These are phyloP conservation scores for Chlorospingus flavigularis DNA, from an alignment of 2,797 vertebrate species.

Conservation along the genomic window DNA sequence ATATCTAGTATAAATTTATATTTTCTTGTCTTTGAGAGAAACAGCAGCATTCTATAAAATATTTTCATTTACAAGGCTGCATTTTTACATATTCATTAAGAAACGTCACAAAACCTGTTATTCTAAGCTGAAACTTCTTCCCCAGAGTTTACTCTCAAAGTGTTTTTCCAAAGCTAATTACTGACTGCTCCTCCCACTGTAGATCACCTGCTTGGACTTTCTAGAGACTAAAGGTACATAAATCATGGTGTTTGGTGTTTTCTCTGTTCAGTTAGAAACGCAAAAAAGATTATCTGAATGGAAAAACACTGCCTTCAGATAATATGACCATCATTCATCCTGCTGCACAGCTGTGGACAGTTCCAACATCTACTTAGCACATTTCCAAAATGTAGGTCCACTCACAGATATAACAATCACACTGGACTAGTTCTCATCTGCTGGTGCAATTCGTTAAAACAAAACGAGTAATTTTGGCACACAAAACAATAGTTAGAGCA, in stretches of 20 bases:
- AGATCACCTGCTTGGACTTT: rapidly evolving
- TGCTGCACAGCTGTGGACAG: neutral
- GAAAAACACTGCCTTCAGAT: neutral
- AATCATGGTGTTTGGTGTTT: neutral
- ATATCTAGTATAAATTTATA: neutral
- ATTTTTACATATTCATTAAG: neutral
- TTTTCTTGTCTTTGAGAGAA: neutral
- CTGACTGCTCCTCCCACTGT: neutral
- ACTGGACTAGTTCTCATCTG: neutral
- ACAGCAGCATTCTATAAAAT: neutral
- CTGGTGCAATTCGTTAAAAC: neutral
- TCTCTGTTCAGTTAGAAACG: neutral
- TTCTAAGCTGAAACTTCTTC: neutral
- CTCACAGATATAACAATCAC: neutral
- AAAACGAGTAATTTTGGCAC: neutral
- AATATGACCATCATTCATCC: neutral
- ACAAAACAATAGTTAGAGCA: neutral
- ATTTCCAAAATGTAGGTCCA: neutral
- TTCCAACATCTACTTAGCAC: neutral
- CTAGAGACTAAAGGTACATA: neutral
- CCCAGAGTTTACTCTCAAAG: neutral
- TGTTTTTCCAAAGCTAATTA: neutral
- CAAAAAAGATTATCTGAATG: neutral
- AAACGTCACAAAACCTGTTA: neutral
- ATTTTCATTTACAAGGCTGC: rapidly evolving